phyloP scores from a whole-genome alignment of 2,797 vertebrate genomes.

The Pangasius djambal region DNA sequence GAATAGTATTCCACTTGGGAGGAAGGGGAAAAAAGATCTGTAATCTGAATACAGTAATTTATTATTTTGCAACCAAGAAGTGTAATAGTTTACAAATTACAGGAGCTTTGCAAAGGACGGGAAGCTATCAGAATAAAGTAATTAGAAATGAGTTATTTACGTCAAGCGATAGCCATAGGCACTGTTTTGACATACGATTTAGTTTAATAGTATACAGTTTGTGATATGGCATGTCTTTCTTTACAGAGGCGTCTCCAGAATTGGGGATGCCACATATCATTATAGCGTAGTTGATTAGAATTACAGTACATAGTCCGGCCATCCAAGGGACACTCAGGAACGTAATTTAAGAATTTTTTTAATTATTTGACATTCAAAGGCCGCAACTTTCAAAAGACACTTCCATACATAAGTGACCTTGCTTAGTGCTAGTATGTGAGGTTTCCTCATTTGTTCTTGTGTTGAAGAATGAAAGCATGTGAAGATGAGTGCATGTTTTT shows the following conservation, averaged over 20 bases:
- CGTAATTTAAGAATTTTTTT: background rate
- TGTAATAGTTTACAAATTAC: constrained; percentile 5
- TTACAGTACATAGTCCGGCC: background rate
- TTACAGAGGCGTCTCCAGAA: background rate
- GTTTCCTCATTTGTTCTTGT: background rate
- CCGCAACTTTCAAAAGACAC: background rate
- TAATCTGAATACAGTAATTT: background rate
- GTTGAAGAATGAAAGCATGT: background rate
- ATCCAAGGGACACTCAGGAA: background rate
- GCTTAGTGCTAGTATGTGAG: background rate
- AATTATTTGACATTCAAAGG: background rate
- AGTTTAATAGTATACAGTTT: background rate
- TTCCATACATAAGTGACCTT: too few species aligned
- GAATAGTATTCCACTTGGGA: background rate
- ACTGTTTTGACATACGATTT: background rate
- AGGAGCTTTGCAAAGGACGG: background rate
- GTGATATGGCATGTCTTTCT: background rate
- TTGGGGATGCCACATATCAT: background rate
- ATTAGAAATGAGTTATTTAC: background rate
- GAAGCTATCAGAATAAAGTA: background rate
- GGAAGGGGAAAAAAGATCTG: background rate
- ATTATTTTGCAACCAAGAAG: background rate
- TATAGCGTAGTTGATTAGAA: background rate
- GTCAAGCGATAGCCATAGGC: background rate
- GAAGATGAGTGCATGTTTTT: too few species aligned